These are phyloP conservation scores for Crepidodera aurea DNA, from an alignment of 2,888 invertebrate genomes.

Conservation along the genomic window DNA sequence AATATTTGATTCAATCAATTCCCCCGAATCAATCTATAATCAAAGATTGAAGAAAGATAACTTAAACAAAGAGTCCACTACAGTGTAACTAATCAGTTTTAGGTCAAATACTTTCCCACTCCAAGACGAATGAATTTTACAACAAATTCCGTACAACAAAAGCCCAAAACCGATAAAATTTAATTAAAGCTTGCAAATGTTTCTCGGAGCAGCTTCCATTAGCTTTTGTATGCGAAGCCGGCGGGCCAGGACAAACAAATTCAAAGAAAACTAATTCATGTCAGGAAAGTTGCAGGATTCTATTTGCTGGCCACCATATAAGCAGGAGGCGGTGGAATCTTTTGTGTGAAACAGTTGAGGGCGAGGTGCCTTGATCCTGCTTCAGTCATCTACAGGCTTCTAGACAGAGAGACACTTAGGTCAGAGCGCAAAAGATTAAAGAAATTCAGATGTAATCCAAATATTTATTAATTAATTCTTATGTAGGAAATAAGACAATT, in stretches of 20 bases:
- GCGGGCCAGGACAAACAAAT: constrained; percentile 26
- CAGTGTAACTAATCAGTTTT: constrained; percentile 6
- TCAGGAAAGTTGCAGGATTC: constrained; percentile 26
- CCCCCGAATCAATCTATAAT: too few relatives aligned
- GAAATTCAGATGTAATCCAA: too few relatives aligned
- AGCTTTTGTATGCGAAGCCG: constrained; percentile 24
- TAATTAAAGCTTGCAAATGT: constrained; percentile 31
- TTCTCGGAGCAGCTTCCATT: constrained; percentile 24
- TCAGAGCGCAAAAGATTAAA: too few relatives aligned
- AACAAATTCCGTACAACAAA: constrained; percentile 23
- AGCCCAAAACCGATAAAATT: constrained; percentile 25
- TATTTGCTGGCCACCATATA: constrained; percentile 28
- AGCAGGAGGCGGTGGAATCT: constrained; percentile 24
- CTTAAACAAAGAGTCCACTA: constrained; percentile 1
- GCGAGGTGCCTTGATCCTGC: constrained; percentile 18
- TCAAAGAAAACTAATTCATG: constrained; percentile 35
- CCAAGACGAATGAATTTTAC: constrained; percentile 18
- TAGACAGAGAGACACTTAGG: not conserved
- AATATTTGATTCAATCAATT: too few relatives aligned
- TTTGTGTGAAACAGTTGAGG: constrained; percentile 32
- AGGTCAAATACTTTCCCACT: not conserved
- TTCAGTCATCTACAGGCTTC: not conserved
- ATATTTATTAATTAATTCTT: too few relatives aligned
- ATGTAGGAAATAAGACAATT: too few relatives aligned
- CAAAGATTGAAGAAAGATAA: not conserved